These are phyloP conservation scores for Echinometra lucunter DNA, from an alignment of 53 echinoderm and acorn worm species.

Conservation along the genomic window DNA sequence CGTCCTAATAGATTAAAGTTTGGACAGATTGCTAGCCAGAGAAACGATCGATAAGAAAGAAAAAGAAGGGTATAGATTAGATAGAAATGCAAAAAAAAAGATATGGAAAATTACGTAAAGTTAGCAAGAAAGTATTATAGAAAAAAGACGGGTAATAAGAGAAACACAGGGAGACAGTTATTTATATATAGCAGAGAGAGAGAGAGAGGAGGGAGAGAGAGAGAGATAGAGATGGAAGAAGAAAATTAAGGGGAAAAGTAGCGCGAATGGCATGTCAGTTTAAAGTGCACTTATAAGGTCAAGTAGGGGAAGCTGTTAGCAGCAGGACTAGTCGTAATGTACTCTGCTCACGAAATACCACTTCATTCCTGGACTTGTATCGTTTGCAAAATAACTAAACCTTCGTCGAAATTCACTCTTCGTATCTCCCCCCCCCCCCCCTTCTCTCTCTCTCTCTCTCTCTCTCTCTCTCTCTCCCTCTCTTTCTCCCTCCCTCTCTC, in stretches of 20 bases:
- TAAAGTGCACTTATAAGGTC: slow-evolving; percentile 44
- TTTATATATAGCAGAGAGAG: too few relatives aligned
- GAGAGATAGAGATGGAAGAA: neutral
- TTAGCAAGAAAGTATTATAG: neutral
- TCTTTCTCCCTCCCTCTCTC: too few relatives aligned
- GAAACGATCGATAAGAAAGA: neutral
- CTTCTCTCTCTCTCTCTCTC: neutral
- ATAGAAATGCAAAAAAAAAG: neutral
- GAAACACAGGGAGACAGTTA: too few relatives aligned
- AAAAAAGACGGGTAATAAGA: too few relatives aligned
- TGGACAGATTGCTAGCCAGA: too few relatives aligned
- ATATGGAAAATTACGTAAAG: too few relatives aligned
- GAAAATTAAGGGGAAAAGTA: neutral
- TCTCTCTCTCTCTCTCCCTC: too few relatives aligned
- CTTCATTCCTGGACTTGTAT: slow-evolving; percentile 10
- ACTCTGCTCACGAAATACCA: neutral
- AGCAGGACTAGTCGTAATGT: neutral
- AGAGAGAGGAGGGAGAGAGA: neutral
- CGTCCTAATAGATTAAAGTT: neutral
- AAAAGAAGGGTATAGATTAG: neutral
- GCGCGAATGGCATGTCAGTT: neutral
- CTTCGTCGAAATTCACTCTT: neutral
- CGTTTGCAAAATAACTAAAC: neutral
- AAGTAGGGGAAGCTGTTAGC: neutral
- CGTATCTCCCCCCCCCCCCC: neutral